phyloP scores from a whole-genome alignment of 30 jellyfish, hydroid and myxozoan species.

The Euphysa ruthae region DNA sequence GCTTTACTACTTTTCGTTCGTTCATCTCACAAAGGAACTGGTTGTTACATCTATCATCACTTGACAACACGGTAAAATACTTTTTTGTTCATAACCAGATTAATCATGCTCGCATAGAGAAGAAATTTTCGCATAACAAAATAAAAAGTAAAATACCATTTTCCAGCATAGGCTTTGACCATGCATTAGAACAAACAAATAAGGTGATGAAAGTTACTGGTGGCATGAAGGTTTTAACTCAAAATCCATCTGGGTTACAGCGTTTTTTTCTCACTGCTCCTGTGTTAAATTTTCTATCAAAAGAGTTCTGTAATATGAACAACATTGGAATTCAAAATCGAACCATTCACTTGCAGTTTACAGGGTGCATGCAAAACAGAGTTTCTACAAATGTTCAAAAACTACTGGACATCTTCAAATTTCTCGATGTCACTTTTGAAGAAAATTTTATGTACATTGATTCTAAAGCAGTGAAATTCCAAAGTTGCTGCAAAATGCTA shows the following conservation, averaged over 20 bases:
- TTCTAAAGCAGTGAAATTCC: background rate
- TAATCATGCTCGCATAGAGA: too few relatives aligned
- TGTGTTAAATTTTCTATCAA: slow-evolving; percentile 3
- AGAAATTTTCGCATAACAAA: too few relatives aligned
- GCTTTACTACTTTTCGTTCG: too few relatives aligned
- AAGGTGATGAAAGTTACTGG: slow-evolving; percentile 17
- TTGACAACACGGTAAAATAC: too few relatives aligned
- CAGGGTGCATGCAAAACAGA: background rate
- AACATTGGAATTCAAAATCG: background rate
- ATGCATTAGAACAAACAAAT: slow-evolving; percentile 21
- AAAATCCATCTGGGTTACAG: slow-evolving; percentile 19
- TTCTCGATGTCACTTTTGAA: slow-evolving; percentile 9
- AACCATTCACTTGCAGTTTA: background rate
- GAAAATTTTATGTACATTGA: background rate
- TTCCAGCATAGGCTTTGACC: slow-evolving; percentile 7
- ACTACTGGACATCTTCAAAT: background rate
- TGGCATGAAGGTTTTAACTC: slow-evolving; percentile 18
- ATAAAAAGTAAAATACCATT: background rate
- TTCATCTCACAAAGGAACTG: too few relatives aligned
- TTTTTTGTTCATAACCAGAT: too few relatives aligned
- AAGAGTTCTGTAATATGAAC: slow-evolving; percentile 9
- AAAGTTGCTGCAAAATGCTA: too few relatives aligned
- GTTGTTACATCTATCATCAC: too few relatives aligned
- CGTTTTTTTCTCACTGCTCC: slow-evolving; percentile 29
- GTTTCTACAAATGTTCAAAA: too few relatives aligned